Evolutionary conservation across 2,888 invertebrate genomes (phyloP).

Genomic region (Sphaerophoria taeniata): DNA sequence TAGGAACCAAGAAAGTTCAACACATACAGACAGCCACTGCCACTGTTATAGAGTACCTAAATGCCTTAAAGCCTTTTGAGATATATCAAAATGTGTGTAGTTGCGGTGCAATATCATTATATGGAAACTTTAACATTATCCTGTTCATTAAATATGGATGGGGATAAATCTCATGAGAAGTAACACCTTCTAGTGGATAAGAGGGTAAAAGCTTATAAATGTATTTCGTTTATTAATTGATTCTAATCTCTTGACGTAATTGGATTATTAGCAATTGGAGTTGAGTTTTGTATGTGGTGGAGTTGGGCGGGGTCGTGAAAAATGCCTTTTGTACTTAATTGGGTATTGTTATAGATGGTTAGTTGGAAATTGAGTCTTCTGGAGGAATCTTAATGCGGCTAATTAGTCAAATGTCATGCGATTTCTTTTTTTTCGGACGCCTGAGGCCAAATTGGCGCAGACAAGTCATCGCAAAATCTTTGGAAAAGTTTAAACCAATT

Average conservation of each 20-base stretch:
- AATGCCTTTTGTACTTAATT: background rate
- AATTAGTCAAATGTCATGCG: too few relatives aligned
- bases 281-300: background rate
- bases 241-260: slow-evolving; percentile 61
- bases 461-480: too few relatives aligned
- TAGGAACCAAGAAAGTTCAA: background rate
- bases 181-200: slow-evolving; percentile 64
- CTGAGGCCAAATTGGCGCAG: too few relatives aligned
- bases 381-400: too few relatives aligned
- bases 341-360: background rate
- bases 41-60: too few relatives aligned
- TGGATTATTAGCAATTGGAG: slow-evolving; percentile 35
- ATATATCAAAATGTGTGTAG: background rate
- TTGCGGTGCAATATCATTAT: slow-evolving; percentile 35
- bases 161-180: slow-evolving; percentile 62
- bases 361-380: background rate
- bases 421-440: too few relatives aligned
- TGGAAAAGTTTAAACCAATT: too few relatives aligned
- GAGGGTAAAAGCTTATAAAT: slow-evolving; percentile 22
- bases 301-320: background rate
- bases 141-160: slow-evolving; percentile 67
- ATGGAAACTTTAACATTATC: slow-evolving; percentile 42
- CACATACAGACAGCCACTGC: background rate
- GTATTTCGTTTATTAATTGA: slow-evolving; percentile 67
- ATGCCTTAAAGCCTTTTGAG: background rate